Evolutionary conservation across 2,113 vertebrate genomes (phyloP), one percentile per base, ranked within the genome.

Genomic region (Etia nguti): DNA sequence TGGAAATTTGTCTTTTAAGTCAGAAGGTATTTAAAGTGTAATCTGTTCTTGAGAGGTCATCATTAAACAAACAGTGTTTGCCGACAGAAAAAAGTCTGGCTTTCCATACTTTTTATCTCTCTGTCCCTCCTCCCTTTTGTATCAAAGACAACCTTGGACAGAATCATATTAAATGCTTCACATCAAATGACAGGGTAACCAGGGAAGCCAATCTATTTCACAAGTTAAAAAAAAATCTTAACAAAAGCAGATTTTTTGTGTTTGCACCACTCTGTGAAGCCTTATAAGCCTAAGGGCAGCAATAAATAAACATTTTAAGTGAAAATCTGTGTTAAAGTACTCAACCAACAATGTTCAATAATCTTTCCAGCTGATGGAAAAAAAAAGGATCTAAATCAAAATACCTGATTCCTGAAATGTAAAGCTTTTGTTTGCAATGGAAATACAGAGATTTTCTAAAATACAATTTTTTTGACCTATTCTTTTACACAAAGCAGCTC

Each of bases 111-210:
- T 80, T 62, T 75, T 57, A 31, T 55, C 22, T 20, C n/a, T 10
- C 6, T 41, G 26, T 79, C 10, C 68, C 65, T 79, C 48, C 75
- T 88, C 24, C 54, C 31, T 54, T 88, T 70, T 88, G 82, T 54
- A 81, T 87, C 43, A 90, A 92, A 90, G 54, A 84, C 46, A 90
- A 87, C 82, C 62, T 89, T 89, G 79, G 81, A 87, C 77, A 90
- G 79, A 54, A 80, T 83, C 56, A 80, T 54, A 77, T 68, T 82
- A 84, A 91, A 89, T 52, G 43, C 24, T 52, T 70, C 86, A 82
- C 65, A 89, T 83, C 70, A 86, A 83, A 85, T 77, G n/a, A 81
- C 34, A 24, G 15, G 22, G 55, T 70, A 77, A 77, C 80, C 43
- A 84, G 86, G 26, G 79, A 12, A 90, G 85, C 84, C 13, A 59